A percentile compares a stretch with the other conserved stretches of the same genome.
These are phyloP conservation scores for Sarotherodon lohbergeri DNA, from an alignment of 2,113 vertebrate species.

Conservation along the genomic window DNA sequence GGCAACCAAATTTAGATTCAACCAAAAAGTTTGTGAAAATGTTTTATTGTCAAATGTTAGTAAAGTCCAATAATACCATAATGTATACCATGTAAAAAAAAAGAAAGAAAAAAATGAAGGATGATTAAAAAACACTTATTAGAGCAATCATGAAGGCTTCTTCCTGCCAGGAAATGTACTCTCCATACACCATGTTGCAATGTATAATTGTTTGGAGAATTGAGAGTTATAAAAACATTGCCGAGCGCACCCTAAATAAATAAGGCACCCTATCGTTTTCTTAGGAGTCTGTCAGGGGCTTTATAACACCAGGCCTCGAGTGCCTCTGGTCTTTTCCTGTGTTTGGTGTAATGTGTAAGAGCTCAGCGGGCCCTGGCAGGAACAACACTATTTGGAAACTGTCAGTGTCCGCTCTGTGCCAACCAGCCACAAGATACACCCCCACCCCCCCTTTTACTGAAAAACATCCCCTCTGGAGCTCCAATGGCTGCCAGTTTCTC, in stretches of 20 bases:
- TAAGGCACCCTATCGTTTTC: constrained; percentile 24
- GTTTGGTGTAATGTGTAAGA: constrained; percentile 52
- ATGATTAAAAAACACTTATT: background rate
- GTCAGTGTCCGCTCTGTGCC: constrained; percentile 50
- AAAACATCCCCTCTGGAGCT: constrained; percentile 53
- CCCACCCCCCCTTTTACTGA: background rate
- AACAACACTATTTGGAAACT: constrained; percentile 36
- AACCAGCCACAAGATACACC: constrained; percentile 57
- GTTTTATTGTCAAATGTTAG: background rate
- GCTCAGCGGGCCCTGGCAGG: constrained; percentile 56
- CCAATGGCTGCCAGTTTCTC: constrained; percentile 56
- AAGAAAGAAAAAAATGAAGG: rapidly evolving
- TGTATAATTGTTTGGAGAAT: constrained; percentile 59
- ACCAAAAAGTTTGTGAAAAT: background rate
- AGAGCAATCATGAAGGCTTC: background rate
- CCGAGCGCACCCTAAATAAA: constrained; percentile 30
- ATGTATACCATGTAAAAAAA: background rate
- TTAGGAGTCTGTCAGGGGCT: constrained; percentile 31
- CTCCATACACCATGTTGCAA: background rate
- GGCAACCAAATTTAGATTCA: background rate
- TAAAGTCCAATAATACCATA: background rate
- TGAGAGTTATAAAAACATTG: constrained; percentile 52
- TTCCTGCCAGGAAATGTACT: background rate
- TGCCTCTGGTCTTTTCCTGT: constrained; percentile 27
- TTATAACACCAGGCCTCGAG: constrained; percentile 27